A percentile compares a stretch with the other conserved stretches of the same genome.
Conservation (phyloP, 37 sponge, comb jelly and placozoan species). For the Halichondria panicea region DNA sequence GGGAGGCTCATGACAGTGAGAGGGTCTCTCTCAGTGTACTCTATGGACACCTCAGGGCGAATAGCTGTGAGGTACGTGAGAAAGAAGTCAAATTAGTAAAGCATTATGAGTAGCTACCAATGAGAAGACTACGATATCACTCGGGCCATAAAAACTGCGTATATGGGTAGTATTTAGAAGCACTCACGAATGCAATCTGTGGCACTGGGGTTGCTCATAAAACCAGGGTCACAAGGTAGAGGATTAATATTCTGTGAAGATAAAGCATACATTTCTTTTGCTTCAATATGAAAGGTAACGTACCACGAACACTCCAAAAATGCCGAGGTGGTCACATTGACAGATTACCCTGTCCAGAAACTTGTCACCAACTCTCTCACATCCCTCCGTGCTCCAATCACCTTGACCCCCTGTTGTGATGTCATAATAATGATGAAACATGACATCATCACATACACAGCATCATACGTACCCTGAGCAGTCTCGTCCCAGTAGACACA, state of each 20-base stretch:
- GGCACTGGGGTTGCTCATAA: neutral
- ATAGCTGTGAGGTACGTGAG: too few species aligned
- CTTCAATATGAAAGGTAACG: too few species aligned
- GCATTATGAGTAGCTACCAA: neutral
- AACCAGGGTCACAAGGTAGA: constrained; percentile 1
- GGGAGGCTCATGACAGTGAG: neutral
- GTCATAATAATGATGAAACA: neutral
- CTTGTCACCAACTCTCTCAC: neutral
- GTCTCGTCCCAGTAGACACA: constrained; percentile 31
- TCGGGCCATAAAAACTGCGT: neutral
- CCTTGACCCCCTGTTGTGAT: neutral
- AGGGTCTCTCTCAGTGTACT: neutral
- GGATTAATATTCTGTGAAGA: constrained; percentile 27
- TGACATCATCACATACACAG: neutral
- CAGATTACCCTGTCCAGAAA: constrained; percentile 1
- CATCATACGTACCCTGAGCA: constrained; percentile 4
- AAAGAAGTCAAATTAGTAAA: too few species aligned
- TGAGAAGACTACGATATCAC: neutral
- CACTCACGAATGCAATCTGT: constrained; percentile 6
- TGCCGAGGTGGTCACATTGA: constrained; percentile 24
- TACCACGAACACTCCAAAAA: constrained; percentile 32
- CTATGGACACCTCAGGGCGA: too few species aligned
- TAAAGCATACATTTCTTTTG: too few species aligned
- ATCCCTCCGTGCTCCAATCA: constrained; percentile 26
- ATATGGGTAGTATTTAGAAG: neutral